phyloP scores from a whole-genome alignment of 1,140 invertebrate genomes.

The Leptestheria dahalacensis region DNA sequence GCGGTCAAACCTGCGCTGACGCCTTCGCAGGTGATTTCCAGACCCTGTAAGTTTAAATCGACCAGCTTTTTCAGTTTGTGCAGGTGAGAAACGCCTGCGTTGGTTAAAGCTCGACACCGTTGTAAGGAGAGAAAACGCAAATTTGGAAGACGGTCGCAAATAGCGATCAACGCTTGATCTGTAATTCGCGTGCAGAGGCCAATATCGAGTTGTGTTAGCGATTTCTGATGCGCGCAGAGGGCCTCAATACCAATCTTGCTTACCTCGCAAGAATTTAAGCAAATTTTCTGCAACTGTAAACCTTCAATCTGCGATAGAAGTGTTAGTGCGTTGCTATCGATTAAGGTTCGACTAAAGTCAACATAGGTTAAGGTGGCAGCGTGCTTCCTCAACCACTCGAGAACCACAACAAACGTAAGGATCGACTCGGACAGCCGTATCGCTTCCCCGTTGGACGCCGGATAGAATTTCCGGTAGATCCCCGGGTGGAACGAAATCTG shows the following conservation, averaged over 20 bases:
- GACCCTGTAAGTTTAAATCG: slow-evolving; percentile 45
- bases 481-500: slow-evolving; percentile 51
- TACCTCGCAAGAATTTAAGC: slow-evolving; percentile 43
- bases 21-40: slow-evolving; percentile 41
- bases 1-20: slow-evolving; percentile 30
- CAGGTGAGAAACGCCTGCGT: slow-evolving; percentile 38
- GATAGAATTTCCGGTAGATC: slow-evolving; percentile 47
- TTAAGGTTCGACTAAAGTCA: slow-evolving; percentile 45
- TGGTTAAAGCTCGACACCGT: slow-evolving; percentile 42
- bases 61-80: slow-evolving; percentile 36
- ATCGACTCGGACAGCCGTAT: slow-evolving; percentile 45
- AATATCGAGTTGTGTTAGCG: slow-evolving; percentile 41
- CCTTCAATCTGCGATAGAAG: slow-evolving; percentile 34
- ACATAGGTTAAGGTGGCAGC: slow-evolving; percentile 38
- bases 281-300: slow-evolving; percentile 38
- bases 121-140: slow-evolving; percentile 39
- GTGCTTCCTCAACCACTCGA: slow-evolving; percentile 38
- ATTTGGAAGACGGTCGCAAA: slow-evolving; percentile 38
- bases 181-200: slow-evolving; percentile 43
- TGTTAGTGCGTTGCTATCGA: slow-evolving; percentile 42
- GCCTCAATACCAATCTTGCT: slow-evolving; percentile 39
- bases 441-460: slow-evolving; percentile 23
- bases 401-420: slow-evolving; percentile 48
- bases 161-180: slow-evolving; percentile 38
- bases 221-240: slow-evolving; percentile 39